Evolutionary conservation across 2,888 invertebrate genomes (phyloP), one percentile per base, ranked within the genome.

Genomic region (Magallana nippona): DNA sequence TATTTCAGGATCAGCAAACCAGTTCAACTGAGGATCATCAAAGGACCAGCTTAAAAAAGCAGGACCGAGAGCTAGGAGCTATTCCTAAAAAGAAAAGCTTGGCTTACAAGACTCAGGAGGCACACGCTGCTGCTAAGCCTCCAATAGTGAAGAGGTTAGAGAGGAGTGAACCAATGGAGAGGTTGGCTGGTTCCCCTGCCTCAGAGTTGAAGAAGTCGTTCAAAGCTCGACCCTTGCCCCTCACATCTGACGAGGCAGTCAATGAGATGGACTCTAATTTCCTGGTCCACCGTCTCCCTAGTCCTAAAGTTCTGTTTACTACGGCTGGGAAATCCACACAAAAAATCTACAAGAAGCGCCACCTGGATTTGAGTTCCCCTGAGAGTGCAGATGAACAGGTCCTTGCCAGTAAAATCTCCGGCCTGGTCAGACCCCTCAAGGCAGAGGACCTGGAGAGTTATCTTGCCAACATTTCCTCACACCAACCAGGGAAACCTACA

Each of bases 391-490:
- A 85, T 56, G 83, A 85, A n/a, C 78, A 78, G 13, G 44, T 85
- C 0, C 78, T 85, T 78, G 63, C 88, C 3, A 80, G 81, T 62
- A 83, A 88, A 57, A 84, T 89, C 13, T 78, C 84, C n/a, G 88
- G 89, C 82, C 82, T 89, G 77, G 85, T 88, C 44, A 89, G 90
- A 78, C 92, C 92, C 1, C 86, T 92, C 19, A 89, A 91, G 78
- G 90, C 92, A 0, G 88, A 89, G 83, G 91, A 93, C 56, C 88
- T 93, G 62, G 91, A 92, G 82, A 87, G 87, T 22, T 92, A 92
- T 78, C 87, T 93, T 10, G 86, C 91, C 83, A 92, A 89, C 88
- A 90, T 92, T 85, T 87, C 89, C 82, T 87, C 88, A 60, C 86
- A 86, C 83, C 79, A 83, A 27, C 78, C 86, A 44, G 85, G 79